Percentiles rank a stretch among this genome's conserved stretches.
Conservation (phyloP, 2,113 vertebrate genomes). For the Columba janthina region DNA sequence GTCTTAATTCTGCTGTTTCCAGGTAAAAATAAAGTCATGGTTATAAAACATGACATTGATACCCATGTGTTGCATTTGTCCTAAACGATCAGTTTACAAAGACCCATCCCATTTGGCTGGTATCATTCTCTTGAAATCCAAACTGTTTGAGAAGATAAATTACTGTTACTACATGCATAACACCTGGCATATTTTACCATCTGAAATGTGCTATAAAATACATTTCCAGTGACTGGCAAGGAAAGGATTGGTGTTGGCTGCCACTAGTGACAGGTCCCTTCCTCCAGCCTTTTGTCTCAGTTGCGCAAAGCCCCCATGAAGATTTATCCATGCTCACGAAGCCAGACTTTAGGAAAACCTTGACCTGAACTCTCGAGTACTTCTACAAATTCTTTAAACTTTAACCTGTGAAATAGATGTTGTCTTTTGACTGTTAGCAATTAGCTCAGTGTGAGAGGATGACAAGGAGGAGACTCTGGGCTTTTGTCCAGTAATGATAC, state of each 20-base stretch:
- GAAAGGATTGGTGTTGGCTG: not conserved
- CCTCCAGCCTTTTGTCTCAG: not conserved
- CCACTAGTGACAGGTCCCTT: not conserved
- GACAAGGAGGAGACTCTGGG: not conserved
- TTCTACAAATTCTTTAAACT: not conserved
- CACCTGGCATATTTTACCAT: not conserved
- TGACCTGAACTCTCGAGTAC: fast-evolving
- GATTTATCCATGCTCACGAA: not conserved
- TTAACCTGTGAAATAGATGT: not conserved
- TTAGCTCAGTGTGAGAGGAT: not conserved
- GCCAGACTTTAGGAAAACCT: not conserved
- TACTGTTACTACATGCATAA: not conserved
- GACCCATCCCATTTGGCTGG: not conserved
- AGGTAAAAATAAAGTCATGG: not conserved
- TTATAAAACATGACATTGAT: not conserved
- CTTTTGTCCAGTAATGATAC: constrained; percentile 9
- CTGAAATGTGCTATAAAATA: not conserved
- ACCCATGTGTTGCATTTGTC: not conserved
- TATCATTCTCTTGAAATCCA: not conserved
- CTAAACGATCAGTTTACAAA: not conserved
- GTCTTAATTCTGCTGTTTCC: not conserved
- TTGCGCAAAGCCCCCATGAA: not conserved
- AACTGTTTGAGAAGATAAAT: constrained; percentile 14
- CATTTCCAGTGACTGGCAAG: not conserved
- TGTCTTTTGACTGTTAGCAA: not conserved